Percentiles rank a stretch among this genome's conserved stretches.
Evolutionary conservation across 1,140 invertebrate genomes (phyloP).

Genomic region (Caenorhabditis inopinata): DNA sequence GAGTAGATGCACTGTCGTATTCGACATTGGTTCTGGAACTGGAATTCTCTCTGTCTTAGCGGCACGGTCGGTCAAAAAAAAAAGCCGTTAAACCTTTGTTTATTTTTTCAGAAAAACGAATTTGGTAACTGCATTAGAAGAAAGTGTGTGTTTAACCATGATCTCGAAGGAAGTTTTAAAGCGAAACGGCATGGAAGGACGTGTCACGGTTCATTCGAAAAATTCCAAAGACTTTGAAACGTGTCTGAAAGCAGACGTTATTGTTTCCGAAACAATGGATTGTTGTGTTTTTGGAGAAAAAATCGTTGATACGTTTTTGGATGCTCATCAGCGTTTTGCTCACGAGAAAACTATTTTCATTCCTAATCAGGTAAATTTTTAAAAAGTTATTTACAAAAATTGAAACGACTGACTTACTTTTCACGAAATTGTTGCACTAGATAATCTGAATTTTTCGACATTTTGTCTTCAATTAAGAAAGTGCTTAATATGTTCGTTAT

Average conservation of each 20-base stretch:
- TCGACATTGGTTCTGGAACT: slow-evolving; percentile 2
- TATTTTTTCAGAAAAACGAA: neutral
- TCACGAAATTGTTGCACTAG: too few species aligned
- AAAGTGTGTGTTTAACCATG: neutral
- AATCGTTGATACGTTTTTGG: neutral
- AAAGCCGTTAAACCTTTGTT: neutral
- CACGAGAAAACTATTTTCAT: neutral
- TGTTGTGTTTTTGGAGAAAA: neutral
- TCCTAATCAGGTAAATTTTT: neutral
- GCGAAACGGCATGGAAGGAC: neutral
- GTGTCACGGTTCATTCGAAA: neutral
- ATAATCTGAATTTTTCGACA: too few species aligned
- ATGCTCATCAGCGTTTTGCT: neutral
- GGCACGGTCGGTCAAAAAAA: neutral
- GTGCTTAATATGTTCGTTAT: too few species aligned
- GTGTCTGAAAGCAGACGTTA: neutral
- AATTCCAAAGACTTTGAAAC: neutral
- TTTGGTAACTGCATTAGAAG: neutral
- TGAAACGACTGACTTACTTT: too few species aligned
- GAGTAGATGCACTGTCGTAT: neutral
- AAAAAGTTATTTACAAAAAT: too few species aligned
- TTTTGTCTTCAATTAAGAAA: too few species aligned
- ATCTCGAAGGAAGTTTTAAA: neutral
- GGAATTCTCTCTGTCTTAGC: neutral
- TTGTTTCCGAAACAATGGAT: slow-evolving; percentile 6